Evolutionary conservation across 23 tunicate species (phyloP).

Genomic region (Styela clava): DNA sequence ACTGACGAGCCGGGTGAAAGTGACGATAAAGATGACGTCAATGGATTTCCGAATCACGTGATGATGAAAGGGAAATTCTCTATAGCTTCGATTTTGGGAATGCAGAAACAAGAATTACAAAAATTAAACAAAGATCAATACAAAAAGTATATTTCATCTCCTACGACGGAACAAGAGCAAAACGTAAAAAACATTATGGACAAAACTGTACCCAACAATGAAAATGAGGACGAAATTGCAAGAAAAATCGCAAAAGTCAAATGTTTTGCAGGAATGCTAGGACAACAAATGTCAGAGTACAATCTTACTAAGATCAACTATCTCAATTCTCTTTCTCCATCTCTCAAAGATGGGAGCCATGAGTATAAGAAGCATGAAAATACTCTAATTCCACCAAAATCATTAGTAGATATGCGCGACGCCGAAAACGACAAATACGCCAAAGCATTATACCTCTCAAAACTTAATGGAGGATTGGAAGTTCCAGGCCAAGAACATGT

Average conservation of each 20-base stretch:
- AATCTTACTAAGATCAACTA: background rate
- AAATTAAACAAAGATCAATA: background rate
- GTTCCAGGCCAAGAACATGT: background rate
- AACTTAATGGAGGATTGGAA: background rate
- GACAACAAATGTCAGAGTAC: background rate
- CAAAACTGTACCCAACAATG: no score
- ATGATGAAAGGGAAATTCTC: constrained; percentile 20
- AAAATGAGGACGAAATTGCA: background rate
- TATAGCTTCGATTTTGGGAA: constrained; percentile 21
- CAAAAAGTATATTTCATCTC: background rate
- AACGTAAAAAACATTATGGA: background rate
- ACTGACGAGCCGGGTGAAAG: background rate
- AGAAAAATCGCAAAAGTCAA: background rate
- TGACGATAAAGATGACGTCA: background rate
- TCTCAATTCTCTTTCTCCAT: background rate
- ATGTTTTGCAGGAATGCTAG: constrained; percentile 18
- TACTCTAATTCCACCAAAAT: background rate
- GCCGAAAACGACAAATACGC: background rate
- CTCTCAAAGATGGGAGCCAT: background rate
- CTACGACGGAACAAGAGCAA: background rate
- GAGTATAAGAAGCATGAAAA: background rate
- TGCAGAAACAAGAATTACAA: background rate
- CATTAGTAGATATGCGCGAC: background rate
- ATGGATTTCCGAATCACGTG: background rate
- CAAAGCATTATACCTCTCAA: background rate